Evolutionary conservation across 2,888 invertebrate species (phyloP).

Genomic region (Listrodromus nycthemerus): DNA sequence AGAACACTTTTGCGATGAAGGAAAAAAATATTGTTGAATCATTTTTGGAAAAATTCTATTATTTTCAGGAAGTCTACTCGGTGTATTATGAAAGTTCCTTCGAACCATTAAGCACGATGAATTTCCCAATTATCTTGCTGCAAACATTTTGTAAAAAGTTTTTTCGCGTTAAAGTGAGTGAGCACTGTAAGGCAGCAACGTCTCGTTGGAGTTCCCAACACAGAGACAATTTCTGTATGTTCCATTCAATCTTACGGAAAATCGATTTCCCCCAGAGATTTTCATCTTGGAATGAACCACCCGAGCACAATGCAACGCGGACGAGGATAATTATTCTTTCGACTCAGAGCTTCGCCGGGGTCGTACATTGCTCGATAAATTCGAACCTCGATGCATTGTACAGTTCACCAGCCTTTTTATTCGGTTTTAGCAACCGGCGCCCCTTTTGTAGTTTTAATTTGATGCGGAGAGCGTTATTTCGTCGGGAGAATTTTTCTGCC

Average conservation of each 20-base stretch:
- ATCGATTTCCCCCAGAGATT: constrained; percentile 15
- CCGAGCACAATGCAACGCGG: constrained; percentile 10
- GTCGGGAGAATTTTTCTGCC: neutral
- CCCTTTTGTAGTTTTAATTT: constrained; percentile 12
- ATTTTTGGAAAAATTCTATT: too few species aligned
- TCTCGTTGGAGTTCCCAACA: neutral
- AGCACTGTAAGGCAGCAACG: neutral
- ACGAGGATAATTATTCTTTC: constrained; percentile 14
- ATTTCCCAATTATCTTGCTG: neutral
- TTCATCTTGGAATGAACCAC: constrained; percentile 12
- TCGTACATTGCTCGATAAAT: constrained; percentile 10
- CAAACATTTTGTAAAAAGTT: neutral
- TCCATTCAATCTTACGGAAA: neutral
- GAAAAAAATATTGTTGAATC: too few species aligned
- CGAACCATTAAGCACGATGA: too few species aligned
- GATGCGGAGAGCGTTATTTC: neutral
- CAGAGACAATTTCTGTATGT: neutral
- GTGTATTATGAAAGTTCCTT: too few species aligned
- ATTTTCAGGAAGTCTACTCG: too few species aligned
- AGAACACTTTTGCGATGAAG: too few species aligned
- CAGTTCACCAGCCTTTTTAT: neutral
- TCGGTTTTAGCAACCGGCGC: neutral
- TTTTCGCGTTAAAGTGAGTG: neutral
- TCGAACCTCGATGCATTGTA: constrained; percentile 19
- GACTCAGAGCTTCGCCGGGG: neutral